Conservation (phyloP, 2,797 vertebrate genomes). For the Argentina silus region DNA sequence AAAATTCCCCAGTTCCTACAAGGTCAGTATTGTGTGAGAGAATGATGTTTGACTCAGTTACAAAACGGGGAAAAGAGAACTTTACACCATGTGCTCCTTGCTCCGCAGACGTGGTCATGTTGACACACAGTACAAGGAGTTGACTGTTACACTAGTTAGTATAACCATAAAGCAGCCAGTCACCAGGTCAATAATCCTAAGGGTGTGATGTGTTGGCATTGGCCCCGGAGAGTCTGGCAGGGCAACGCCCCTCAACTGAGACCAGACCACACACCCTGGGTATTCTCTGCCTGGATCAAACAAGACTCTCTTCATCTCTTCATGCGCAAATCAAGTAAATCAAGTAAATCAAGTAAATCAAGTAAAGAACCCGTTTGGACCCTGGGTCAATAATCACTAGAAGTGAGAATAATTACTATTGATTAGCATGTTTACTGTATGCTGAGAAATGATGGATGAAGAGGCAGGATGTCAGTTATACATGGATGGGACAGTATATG, state of each 20-base stretch:
- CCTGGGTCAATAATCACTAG: not conserved
- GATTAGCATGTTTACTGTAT: not conserved
- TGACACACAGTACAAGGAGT: not conserved
- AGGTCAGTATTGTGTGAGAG: too few relatives aligned
- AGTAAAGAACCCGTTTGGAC: not conserved
- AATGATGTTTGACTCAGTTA: too few relatives aligned
- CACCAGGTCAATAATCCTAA: not conserved
- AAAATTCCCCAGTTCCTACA: too few relatives aligned
- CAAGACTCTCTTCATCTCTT: not conserved
- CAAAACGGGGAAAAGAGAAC: not conserved
- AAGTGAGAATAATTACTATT: not conserved
- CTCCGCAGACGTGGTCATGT: not conserved
- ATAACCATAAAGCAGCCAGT: not conserved
- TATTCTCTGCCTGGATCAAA: not conserved
- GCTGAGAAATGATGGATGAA: not conserved
- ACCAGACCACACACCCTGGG: not conserved
- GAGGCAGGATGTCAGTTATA: not conserved
- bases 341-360: too few relatives aligned
- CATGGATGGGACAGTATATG: not conserved
- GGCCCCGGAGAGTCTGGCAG: not conserved
- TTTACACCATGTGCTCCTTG: not conserved
- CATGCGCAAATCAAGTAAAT: not conserved
- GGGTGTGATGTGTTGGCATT: not conserved
- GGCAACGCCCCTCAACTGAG: not conserved
- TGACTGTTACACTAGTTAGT: not conserved